Base-by-base conservation (phyloP, 1,140 invertebrate genomes). In the Centruroides vittatus region DNA sequence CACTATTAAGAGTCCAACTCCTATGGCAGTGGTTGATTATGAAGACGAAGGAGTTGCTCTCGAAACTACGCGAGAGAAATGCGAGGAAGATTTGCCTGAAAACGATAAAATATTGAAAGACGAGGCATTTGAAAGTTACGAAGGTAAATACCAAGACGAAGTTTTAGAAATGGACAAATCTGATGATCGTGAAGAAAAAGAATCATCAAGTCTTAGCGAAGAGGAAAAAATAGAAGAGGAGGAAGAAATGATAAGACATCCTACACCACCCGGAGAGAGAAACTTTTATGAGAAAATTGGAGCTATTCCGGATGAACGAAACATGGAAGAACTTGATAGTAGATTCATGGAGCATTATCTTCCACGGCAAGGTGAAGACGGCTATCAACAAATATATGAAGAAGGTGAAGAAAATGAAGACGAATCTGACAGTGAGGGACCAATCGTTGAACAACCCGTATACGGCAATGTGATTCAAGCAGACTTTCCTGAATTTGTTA, bases 401-500 rank as follows among this genome's bases (percentile, higher is more conserved):
- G 64, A 62, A 58, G 12, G 54, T 10, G 63, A 65, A 59, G 61
- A 65, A n/a, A 41, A n/a, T 6, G 57, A 13, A 46, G 60, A 59
- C 9, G 60, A 62, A 35, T 59, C 60, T 5, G 35, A 13, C 10
- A 65, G 64, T 47, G 41, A 41, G 41, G 41, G 41, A 41, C 61
- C 61, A n/a, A 57, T 65, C 7, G 60, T 65, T 11, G 64, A 65
- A 46, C 60, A 65, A 53, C 64, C 64, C n/a, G 61, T 65, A 10
- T 65, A 59, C 23, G 55, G 61, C 3, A 65, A 55, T 52, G 56
- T 35, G 12, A 50, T 55, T 11, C 11, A 47, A 35, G 62, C 57
- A n/a, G 63, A 67, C 41, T 67, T 58, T 50, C 60, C 65, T 10
- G 65, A 67, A 49, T 4, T 64, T 12, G 60, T 67, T 9, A 65